Evolutionary conservation across 2,888 invertebrate species (phyloP), one percentile per base, ranked within the genome.

Genomic region (Volucella inanis): DNA sequence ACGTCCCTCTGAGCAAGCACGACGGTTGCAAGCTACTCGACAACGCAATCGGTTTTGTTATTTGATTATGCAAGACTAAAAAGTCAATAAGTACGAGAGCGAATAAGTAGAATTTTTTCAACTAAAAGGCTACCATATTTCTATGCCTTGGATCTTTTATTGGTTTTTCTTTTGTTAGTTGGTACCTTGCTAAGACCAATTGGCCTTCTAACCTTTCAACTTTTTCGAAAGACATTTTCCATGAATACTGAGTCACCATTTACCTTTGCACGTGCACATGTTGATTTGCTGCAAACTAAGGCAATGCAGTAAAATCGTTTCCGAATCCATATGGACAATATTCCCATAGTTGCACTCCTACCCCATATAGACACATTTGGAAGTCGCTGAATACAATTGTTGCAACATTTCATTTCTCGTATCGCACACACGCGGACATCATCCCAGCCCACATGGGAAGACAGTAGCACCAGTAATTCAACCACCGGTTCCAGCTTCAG

Each of bases 351-450:
- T 47, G 64, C 43, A 50, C 38, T 43, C 10, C 47, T 62, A 41
- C 38, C 31, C 80, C 76, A 64, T 85, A 68, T 81, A 68, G 81
- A 50, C 76, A 76, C 62, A 76, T 80, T 81, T 67, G 70, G 65
- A 59, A 65, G 75, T 55, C 49, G 8, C 47, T 45, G 68, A 67
- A 77, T 72, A 45, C 71, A 62, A 72, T 68, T 76, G 76, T 64
- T 76, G 76, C 81, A 72, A 72, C 62, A 81, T 81, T 72, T 85
- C 85, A 85, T 85, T 81, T 85, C 85, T 81, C 85, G 85, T 85
- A 85, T 85, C 76, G 85, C 81, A 81, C 85, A 81, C 59, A 68
- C 59, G 18, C 18, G 85, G 61, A 67, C 59, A 70, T 10, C 49
- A 54, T 67, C 52, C 45, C 85, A 68, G 55, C 81, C 85, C 85